A percentile compares a stretch with the other conserved stretches of the same genome.
phyloP scores from a whole-genome alignment of 1,140 invertebrate genomes.

The Callitettix versicolor region DNA sequence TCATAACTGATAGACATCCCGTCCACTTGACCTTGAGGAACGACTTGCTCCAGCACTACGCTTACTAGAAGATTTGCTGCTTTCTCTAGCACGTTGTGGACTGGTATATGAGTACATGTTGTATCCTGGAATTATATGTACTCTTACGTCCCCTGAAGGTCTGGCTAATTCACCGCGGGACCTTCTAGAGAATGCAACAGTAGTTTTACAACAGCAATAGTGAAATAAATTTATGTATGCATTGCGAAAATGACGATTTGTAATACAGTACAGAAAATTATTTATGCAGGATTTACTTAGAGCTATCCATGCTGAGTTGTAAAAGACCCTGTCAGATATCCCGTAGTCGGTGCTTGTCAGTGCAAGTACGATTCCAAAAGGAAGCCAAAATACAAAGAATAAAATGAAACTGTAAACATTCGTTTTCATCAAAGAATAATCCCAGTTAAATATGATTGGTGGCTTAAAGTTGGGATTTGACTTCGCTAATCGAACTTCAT shows the following conservation, averaged over 20 bases:
- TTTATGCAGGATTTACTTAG: slow-evolving; percentile 56
- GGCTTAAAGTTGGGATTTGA: slow-evolving; percentile 47
- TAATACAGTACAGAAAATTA: slow-evolving; percentile 52
- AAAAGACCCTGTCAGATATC: slow-evolving; percentile 42
- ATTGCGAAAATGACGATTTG: slow-evolving; percentile 56
- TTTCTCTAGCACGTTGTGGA: slow-evolving; percentile 34
- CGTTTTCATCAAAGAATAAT: slow-evolving; percentile 48
- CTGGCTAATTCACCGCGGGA: slow-evolving; percentile 42
- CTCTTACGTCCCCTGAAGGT: slow-evolving; percentile 52
- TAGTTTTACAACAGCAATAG: slow-evolving; percentile 74
- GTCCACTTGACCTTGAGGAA: slow-evolving; percentile 34
- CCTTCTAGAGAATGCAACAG: slow-evolving; percentile 54
- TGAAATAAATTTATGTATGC: slow-evolving; percentile 68
- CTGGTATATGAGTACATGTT: slow-evolving; percentile 58
- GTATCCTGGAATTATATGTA: slow-evolving; percentile 66
- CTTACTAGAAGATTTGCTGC: slow-evolving; percentile 21
- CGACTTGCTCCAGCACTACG: slow-evolving; percentile 30
- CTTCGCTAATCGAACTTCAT: slow-evolving; percentile 32
- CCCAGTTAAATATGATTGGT: slow-evolving; percentile 48
- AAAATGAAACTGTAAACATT: slow-evolving; percentile 53
- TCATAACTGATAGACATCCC: slow-evolving; percentile 49
- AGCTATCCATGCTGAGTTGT: slow-evolving; percentile 55
- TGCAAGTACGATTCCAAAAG: slow-evolving; percentile 45
- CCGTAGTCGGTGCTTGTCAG: slow-evolving; percentile 37
- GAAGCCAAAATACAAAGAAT: slow-evolving; percentile 56